Evolutionary conservation across 1,140 invertebrate genomes (phyloP).

Genomic region (Heliconius himera): DNA sequence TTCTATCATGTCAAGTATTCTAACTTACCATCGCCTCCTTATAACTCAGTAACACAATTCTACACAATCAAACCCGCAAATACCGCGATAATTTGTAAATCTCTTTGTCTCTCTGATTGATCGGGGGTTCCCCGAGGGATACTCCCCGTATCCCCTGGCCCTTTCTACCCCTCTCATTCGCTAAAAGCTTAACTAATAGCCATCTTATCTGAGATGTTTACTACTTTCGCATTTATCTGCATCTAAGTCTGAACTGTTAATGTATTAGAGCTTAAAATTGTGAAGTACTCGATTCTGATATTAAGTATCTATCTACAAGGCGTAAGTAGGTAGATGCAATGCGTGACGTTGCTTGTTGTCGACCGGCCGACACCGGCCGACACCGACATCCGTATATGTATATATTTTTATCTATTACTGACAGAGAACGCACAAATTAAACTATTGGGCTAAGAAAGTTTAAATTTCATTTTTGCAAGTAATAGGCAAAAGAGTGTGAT

Average conservation of each 20-base stretch:
- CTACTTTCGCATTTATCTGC: slow-evolving; percentile 17
- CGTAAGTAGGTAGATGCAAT: not conserved
- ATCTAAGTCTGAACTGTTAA: slow-evolving; percentile 6
- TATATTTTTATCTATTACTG: no score
- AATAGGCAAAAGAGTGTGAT: no score
- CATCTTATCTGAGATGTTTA: slow-evolving; percentile 27
- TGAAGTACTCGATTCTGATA: not conserved
- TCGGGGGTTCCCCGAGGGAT: not conserved
- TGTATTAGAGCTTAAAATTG: slow-evolving; percentile 9
- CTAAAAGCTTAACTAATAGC: slow-evolving; percentile 27
- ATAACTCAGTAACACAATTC: not conserved
- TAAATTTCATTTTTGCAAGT: no score
- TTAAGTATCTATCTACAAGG: no score
- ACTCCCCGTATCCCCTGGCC: not conserved
- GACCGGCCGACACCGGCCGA: no score
- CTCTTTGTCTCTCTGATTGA: slow-evolving; percentile 19
- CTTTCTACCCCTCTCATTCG: slow-evolving; percentile 6
- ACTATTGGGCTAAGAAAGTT: no score
- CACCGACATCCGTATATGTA: no score
- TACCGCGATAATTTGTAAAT: slow-evolving; percentile 21
- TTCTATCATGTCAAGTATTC: not conserved
- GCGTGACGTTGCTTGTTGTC: no score
- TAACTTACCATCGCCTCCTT: not conserved
- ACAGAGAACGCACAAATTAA: no score
- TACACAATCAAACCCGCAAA: not conserved